Evolutionary conservation across 2,797 vertebrate species (phyloP).

Genomic region (Austrolebias charrua): DNA sequence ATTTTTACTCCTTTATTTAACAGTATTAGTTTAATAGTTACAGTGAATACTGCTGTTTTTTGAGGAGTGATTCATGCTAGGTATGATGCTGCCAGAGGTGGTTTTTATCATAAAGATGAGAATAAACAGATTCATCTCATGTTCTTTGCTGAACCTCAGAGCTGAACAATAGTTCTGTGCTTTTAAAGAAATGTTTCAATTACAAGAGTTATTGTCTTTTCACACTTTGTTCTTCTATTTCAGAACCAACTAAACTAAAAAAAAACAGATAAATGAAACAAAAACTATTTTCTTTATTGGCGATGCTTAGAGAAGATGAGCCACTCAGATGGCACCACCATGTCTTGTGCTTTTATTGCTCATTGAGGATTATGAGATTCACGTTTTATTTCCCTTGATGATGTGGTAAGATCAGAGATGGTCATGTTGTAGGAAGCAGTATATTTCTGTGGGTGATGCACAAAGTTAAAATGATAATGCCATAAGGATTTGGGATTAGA

Average conservation of each 20-base stretch:
- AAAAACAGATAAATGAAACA: not conserved
- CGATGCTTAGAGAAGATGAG: constrained; percentile 4
- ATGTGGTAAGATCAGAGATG: not conserved
- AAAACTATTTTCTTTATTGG: constrained; percentile 2
- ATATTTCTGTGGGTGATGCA: not conserved
- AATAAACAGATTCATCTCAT: not conserved
- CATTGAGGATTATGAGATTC: not conserved
- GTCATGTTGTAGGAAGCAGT: constrained; percentile 1
- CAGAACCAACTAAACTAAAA: not conserved
- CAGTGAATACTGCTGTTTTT: too few relatives aligned
- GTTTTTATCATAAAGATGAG: not conserved
- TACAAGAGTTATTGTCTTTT: not conserved
- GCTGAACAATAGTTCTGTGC: not conserved
- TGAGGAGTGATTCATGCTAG: not conserved
- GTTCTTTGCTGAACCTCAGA: not conserved
- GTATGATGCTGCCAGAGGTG: not conserved
- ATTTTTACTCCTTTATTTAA: not conserved
- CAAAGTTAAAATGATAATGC: not conserved
- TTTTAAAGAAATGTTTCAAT: not conserved
- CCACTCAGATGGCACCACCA: not conserved
- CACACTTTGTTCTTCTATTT: not conserved
- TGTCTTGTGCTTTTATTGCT: constrained; percentile 1
- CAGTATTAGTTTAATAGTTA: not conserved
- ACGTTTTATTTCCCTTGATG: constrained; percentile 26
- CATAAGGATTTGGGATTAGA: not conserved